Base-by-base conservation (phyloP, 2,888 invertebrate genomes). In the Apamea anceps region DNA sequence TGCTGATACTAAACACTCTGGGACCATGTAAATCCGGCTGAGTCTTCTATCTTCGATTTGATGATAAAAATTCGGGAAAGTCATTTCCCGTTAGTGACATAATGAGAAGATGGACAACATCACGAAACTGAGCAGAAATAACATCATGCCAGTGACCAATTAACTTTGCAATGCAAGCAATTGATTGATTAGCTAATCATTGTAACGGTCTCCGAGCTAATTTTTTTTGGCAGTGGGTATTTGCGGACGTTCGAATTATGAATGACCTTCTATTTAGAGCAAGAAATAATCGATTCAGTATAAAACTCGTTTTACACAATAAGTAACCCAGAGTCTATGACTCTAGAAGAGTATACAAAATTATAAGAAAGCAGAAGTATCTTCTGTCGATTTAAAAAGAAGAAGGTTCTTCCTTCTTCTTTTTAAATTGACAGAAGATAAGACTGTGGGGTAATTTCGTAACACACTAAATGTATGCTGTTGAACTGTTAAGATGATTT, bases 171-270 rank as follows among this genome's bases (percentile, higher is more conserved):
- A 72, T 72, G 77, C 37, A 57, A 82, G 85, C 85, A 85, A 84
- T 84, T 82, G 82, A 77, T 82, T 85, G 86, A 84, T 84, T 85
- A 83, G 71, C 63, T 82, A 86, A 85, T 87, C 80, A 85, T 80
- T 73, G 79, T 72, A 79, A 84, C 80, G 75, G 84, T 73, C 80
- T 74, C 28, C 12, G 45, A 71, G 62, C 54, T 42, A 75, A 37
- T 67, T 68, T 87, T 84, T 77, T 85, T 75, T 78, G 42, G 70
- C 78, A 51, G 48, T 82, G 51, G 75, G 32, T 85, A 81, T 82
- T 80, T 85, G 48, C 65, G 72, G 54, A 78, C 77, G 57, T 66
- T 78, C 65, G 42, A 79, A 85, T 72, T 71, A 78, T 68, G 45
- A 60, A 67, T 77, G 92, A 68, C 86, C 86, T 86, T 83, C 83